Evolutionary conservation across 1,140 invertebrate species (phyloP), one percentile per base, ranked within the genome.

Genomic region (Acromyrmex heyeri): DNA sequence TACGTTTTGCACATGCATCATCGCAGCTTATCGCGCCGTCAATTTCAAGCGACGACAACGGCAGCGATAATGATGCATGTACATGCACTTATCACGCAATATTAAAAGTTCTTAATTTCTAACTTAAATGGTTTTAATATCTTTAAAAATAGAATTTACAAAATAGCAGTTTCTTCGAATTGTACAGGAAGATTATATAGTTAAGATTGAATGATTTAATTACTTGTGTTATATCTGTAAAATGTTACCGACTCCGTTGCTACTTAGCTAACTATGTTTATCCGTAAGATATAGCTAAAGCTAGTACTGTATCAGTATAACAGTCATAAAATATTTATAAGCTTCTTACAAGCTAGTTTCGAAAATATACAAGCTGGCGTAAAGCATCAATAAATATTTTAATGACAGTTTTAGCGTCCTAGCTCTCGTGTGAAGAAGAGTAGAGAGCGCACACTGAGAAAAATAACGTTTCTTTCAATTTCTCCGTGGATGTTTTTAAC

Each of bases 21-120:
- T 86, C 48, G 82, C 65, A 24, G 62, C 53, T 48, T 88, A 90
- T 90, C 88, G 87, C 30, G 5, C 44, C 70, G 61, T 86, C 70
- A 77, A 88, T 89, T 70, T 70, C 69, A n/a, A 57, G n/a, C 79
- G 21, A 83, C 55, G 18, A 48, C 69, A 24, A 75, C 79, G 38
- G 50, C 53, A 38, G n/a, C 55, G 55, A 73, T 18, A 38, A 82
- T 34, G 24, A 83, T 73, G 79, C 57, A 44, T 30, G 48, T 27
- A 38, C 30, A 6, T 34, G 7, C 30, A 34, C 14, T 16, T 21
- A n/a, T 61, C 69, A 16, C 30, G 30, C 10, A 6, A 18, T 34
- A n/a, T 57, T 27, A 30, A 44, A 57, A 70, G 18, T 12, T 7
- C 2, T 18, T 6, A n/a, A 65, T 50, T 78, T n/a, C 10, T 34